Evolutionary conservation across 92 coral and sea anemone species (phyloP), one percentile per base, ranked within the genome.

Genomic region (Zoanthus sansibaricus): DNA sequence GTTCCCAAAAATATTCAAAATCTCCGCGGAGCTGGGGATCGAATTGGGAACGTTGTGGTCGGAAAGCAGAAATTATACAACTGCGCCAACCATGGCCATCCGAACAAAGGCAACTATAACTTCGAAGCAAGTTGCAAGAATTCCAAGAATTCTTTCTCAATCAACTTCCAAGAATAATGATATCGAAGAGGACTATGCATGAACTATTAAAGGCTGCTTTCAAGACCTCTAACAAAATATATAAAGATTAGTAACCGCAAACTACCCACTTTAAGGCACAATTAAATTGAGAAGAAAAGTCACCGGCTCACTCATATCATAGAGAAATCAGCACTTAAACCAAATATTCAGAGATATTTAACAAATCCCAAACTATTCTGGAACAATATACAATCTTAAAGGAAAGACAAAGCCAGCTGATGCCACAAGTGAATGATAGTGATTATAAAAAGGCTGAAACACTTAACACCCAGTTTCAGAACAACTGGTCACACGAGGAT

Each of bases 61-160:
- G 25, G 25, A 25, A 25, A 25, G 25, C 25, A 25, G 25, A 25
- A 25, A 25, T 25, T 25, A 25, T 25, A 25, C 25, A 25, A 25
- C 25, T 25, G 25, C 25, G 25, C 25, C 25, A 25, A 25, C 25
- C 25, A 25, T 25, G 25, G 25, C 25, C 25, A 25, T 0, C 25
- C 25, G 25, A 76, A 76, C 68, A 76, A 76, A 76, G 82, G 82
- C 68, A 47, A 76, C 82, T 54, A 76, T 25, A 67, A 76, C 82
- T 76, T 45, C 11, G 82, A 76, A 76, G 68, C 48, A 58, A 74
- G 78, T 3, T 74, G 59, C 78, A 74, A 74, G 59, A 74, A 48
- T 74, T 72, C 56, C 75, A 71, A 71, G 75, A 71, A 71, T 71
- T 48, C 78, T 74, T 74, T 74, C 47, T 74, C 78, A 45, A 30